These are phyloP conservation scores for Saxidomus purpurata DNA, from an alignment of 1,140 invertebrate genomes.

Conservation along the genomic window DNA sequence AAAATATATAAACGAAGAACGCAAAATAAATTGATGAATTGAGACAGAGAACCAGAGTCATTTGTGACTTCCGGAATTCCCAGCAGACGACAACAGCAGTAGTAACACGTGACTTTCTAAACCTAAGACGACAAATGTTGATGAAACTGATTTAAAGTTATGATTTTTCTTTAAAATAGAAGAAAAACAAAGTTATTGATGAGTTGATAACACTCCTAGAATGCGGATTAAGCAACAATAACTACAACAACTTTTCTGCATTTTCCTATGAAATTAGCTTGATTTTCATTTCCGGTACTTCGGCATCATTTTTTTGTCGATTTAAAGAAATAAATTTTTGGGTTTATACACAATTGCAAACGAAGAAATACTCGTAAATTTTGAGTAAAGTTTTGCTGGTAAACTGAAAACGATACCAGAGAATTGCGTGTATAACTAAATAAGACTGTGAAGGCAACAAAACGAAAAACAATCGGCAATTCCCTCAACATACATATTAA, in stretches of 20 bases:
- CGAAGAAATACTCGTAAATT: too few relatives aligned
- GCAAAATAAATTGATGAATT: conserved; percentile 45
- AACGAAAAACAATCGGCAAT: neutral
- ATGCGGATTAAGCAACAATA: too few relatives aligned
- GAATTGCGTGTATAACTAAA: neutral
- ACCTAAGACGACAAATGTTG: conserved; percentile 30
- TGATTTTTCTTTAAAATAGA: neutral
- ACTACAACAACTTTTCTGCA: too few relatives aligned
- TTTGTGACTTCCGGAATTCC: conserved; percentile 48
- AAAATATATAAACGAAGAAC: conserved; percentile 58
- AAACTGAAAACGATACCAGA: neutral
- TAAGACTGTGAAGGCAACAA: neutral
- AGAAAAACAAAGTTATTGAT: too few relatives aligned
- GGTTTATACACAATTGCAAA: too few relatives aligned
- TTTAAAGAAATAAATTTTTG: too few relatives aligned
- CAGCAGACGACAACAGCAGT: neutral
- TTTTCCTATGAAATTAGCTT: too few relatives aligned
- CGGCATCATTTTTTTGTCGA: too few relatives aligned
- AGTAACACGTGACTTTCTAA: conserved; percentile 40
- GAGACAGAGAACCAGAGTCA: conserved; percentile 38
- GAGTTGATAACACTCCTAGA: too few relatives aligned
- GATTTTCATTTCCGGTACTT: too few relatives aligned
- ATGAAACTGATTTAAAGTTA: conserved; percentile 46
- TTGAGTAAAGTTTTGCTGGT: too few relatives aligned
- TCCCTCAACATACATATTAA: conserved; percentile 68